Percentiles rank a stretch among this genome's conserved stretches.
Evolutionary conservation across 2,888 invertebrate species (phyloP).

Genomic region (Eudemis profundana): DNA sequence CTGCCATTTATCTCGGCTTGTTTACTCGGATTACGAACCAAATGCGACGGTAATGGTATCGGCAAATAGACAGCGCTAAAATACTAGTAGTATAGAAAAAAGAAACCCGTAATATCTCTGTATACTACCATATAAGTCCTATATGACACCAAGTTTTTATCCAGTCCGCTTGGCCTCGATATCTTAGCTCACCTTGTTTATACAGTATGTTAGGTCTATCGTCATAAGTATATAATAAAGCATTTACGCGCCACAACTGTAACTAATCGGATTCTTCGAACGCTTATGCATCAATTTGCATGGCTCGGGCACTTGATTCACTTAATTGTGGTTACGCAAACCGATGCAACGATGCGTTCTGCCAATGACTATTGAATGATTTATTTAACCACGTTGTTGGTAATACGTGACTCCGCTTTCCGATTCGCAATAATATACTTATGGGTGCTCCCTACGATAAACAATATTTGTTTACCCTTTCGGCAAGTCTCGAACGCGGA

Average conservation of each 20-base stretch:
- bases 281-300: conserved; percentile 42
- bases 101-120: no score
- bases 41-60: not conserved
- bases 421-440: not conserved
- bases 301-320: conserved; percentile 35
- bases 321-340: conserved; percentile 44
- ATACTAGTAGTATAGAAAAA: no score
- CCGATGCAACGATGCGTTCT: conserved; percentile 34
- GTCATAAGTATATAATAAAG: not conserved
- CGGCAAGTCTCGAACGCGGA: no score
- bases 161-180: conserved; percentile 13
- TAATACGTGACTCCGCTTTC: not conserved
- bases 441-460: no score
- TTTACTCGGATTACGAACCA: no score
- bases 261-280: conserved; percentile 34
- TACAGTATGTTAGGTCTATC: not conserved
- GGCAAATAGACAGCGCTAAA: not conserved
- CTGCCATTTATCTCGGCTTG: no score
- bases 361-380: conserved; percentile 16
- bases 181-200: conserved; percentile 16
- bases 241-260: conserved; percentile 18
- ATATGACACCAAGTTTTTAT: conserved; percentile 6
- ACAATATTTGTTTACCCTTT: no score
- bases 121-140: not conserved
- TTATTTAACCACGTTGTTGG: not conserved